Base-by-base conservation (phyloP, 2,797 vertebrate species). In the Ficedula albicollis region DNA sequence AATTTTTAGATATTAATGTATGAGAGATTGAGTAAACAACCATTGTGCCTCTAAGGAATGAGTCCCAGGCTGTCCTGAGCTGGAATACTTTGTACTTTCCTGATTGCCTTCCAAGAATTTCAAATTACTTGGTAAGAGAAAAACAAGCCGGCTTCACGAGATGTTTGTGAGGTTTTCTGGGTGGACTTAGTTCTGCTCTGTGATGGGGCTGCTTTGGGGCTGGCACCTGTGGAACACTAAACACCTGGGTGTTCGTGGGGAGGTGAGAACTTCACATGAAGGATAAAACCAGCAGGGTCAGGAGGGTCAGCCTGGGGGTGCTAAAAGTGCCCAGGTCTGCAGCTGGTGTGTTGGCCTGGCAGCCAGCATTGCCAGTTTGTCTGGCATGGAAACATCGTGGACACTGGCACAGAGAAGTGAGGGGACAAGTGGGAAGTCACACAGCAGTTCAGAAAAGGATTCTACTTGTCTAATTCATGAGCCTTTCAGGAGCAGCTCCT, bases 21-120 rank as follows among this genome's bases (percentile, higher is more conserved):
- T 74, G 85, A 97, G 69, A 64, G 87, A 95, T 87, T 96, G 93
- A 93, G 95, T 95, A 97, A 97, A 96, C 96, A 97, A 93, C 80
- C 87, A 91, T 91, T 97, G 93, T 96, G 96, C 95, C 85, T 93
- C 96, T 90, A 90, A 97, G 96, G 95, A 96, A 96, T 93, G 96
- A 91, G 85, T 96, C 94, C 91, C 93, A 89, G 96, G 91, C 96
- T 97, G 94, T 96, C 94, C 93, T 96, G 96, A 82, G 89, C 85
- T 95, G 96, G 96, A 97, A 97, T 96, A 97, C 89, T 96, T 95
- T 97, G 96, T 97, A 95, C 96, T 96, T 96, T 95, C 95, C 94
- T 93, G 93, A 96, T 95, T 96, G 96, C 94, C 94, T 97, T 96
- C 96, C 93, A 97, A 96, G 96, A 97, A 97, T 96, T 96, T 96